Percentiles rank a stretch among this genome's conserved stretches.
Conservation (phyloP, 30 jellyfish, hydroid and myxozoan genomes). For the Chrysaora quinquecirrha region DNA sequence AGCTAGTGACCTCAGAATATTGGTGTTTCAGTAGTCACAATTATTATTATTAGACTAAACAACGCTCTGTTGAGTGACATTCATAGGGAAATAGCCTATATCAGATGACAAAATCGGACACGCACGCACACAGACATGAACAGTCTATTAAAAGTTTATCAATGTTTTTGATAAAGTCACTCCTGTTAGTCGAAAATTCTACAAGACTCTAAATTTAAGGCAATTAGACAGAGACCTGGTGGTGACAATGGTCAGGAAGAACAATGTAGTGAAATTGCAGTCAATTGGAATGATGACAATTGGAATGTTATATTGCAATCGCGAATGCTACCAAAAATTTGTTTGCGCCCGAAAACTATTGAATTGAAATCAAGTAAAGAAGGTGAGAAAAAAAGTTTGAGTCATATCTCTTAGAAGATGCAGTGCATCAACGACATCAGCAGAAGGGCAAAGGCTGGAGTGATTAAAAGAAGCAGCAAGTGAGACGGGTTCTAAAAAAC, state of each 20-base stretch:
- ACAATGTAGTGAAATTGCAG: neutral
- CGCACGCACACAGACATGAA: too few species aligned
- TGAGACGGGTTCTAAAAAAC: neutral
- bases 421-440: too few species aligned
- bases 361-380: slow-evolving; percentile 19
- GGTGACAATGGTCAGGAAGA: neutral
- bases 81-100: too few species aligned
- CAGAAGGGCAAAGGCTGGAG: neutral
- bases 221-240: neutral
- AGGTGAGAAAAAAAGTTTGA: neutral
- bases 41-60: too few species aligned
- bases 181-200: neutral
- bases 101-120: too few species aligned
- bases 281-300: neutral
- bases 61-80: too few species aligned
- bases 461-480: neutral
- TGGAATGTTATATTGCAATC: neutral
- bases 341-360: slow-evolving; percentile 27
- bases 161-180: neutral
- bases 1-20: too few species aligned
- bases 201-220: neutral
- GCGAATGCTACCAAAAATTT: slow-evolving; percentile 43
- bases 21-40: too few species aligned
- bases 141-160: neutral
- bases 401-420: neutral